phyloP scores from a whole-genome alignment of 2,888 invertebrate genomes.

The Mythimna pallens region DNA sequence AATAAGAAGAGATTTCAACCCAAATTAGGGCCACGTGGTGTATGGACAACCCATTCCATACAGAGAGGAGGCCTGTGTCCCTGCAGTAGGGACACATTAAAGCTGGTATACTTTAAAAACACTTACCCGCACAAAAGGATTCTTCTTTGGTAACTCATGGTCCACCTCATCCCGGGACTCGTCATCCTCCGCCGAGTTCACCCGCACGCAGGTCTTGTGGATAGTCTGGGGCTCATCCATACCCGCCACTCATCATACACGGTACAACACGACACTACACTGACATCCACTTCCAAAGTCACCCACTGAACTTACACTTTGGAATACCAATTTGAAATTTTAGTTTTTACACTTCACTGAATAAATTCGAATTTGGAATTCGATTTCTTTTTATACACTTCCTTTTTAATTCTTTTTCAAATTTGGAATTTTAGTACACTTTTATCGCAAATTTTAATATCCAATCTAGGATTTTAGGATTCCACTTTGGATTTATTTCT shows the following conservation, averaged over 20 bases:
- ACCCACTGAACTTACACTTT: conserved; percentile 26
- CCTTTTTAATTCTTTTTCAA: conserved; percentile 3
- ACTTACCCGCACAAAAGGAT: conserved; percentile 86
- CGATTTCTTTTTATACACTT: conserved; percentile 3
- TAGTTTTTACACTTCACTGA: conserved; percentile 26
- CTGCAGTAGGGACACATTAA: background rate
- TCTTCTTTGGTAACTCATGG: conserved; percentile 84
- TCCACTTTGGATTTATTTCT: conserved; percentile 6
- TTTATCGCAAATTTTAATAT: conserved; percentile 24
- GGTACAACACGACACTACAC: conserved; percentile 58
- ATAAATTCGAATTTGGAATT: conserved; percentile 24
- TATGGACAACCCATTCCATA: background rate
- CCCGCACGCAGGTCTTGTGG: conserved; percentile 87
- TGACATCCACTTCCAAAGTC: conserved; percentile 39
- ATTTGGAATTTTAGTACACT: conserved; percentile 16
- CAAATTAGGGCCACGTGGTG: too few relatives aligned
- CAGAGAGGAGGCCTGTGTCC: background rate
- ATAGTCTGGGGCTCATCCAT: conserved; percentile 85
- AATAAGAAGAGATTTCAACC: too few relatives aligned
- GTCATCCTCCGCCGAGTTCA: conserved; percentile 85
- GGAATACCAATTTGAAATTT: conserved; percentile 40
- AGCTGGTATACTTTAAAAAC: background rate
- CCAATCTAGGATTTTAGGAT: conserved; percentile 12
- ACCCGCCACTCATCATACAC: conserved; percentile 86
- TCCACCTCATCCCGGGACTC: conserved; percentile 87